Evolutionary conservation across 2,888 invertebrate genomes (phyloP).

Genomic region (Chirona hameri): DNA sequence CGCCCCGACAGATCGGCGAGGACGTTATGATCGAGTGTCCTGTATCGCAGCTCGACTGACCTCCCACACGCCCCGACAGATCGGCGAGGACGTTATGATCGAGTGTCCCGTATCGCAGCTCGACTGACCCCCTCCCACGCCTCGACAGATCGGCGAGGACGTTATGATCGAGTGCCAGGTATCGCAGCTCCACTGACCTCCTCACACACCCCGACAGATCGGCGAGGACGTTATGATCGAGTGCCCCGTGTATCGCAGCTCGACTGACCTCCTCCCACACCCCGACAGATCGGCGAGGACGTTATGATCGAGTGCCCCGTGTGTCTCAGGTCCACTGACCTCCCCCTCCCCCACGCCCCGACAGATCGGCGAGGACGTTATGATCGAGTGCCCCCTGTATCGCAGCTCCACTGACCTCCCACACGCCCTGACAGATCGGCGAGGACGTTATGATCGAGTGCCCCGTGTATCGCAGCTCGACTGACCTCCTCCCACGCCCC

Average conservation of each 20-base stretch:
- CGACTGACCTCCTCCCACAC: neutral
- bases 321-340: too few species aligned
- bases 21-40: conserved; percentile 60
- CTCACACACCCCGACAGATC: neutral
- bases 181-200: too few species aligned
- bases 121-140: neutral
- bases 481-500: neutral
- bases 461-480: conserved; percentile 73
- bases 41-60: too few species aligned
- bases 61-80: neutral
- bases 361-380: conserved; percentile 33
- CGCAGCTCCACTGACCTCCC: too few species aligned
- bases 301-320: conserved; percentile 64
- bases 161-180: conserved; percentile 61
- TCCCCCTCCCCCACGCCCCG: neutral
- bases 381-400: conserved; percentile 70
- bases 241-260: conserved; percentile 76
- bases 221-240: conserved; percentile 49
- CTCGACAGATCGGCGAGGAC: conserved; percentile 33
- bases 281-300: conserved; percentile 33
- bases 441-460: conserved; percentile 55
- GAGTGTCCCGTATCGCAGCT: conserved; percentile 81
- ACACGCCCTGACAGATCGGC: neutral
- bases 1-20: conserved; percentile 33
- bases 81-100: conserved; percentile 33